Conservation (phyloP, 2,113 vertebrate genomes). For the Physeter macrocephalus region DNA sequence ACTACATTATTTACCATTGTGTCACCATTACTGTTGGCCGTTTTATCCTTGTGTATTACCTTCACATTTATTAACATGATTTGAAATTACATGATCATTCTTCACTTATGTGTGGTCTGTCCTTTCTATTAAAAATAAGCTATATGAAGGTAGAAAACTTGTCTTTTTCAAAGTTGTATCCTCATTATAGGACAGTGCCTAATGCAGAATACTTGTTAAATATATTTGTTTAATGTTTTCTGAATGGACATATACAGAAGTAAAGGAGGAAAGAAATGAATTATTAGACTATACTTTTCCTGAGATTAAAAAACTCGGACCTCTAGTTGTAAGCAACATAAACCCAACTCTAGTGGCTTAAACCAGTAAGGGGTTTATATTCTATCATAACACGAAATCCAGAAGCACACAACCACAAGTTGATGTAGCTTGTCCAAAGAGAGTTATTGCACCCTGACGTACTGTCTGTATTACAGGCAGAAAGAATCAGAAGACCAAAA, state of each 20-base stretch:
- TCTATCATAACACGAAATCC: neutral
- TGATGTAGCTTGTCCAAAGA: neutral
- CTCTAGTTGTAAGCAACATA: neutral
- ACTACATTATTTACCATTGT: neutral
- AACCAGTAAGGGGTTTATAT: neutral
- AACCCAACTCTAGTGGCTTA: neutral
- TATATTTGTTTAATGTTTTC: neutral
- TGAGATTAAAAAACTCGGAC: neutral
- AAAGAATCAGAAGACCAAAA: neutral
- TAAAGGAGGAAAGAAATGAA: neutral
- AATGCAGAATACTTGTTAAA: neutral
- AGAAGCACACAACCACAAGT: neutral
- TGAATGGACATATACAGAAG: neutral
- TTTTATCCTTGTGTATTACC: neutral
- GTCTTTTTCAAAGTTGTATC: neutral
- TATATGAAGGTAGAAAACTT: neutral
- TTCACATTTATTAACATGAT: neutral
- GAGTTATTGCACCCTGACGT: fast-evolving
- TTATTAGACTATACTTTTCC: neutral
- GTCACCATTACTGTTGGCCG: neutral
- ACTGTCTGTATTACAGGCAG: neutral
- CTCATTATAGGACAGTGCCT: neutral
- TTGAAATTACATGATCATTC: neutral
- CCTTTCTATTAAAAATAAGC: neutral
- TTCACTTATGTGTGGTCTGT: neutral